These are phyloP conservation scores for Xestia xanthographa DNA, from an alignment of 2,888 invertebrate species.

Conservation along the genomic window DNA sequence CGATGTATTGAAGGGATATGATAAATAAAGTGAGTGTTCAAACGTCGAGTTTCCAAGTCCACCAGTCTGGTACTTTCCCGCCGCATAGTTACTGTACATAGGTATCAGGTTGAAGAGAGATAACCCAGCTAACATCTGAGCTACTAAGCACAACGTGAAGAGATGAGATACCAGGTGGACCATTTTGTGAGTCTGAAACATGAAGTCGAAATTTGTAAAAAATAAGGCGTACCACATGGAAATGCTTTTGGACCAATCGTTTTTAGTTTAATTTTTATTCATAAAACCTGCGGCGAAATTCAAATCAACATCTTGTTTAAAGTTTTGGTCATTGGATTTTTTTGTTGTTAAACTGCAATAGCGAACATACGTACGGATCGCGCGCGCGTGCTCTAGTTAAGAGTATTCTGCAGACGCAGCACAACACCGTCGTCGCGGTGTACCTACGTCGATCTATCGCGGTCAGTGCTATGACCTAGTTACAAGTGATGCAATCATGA, in stretches of 20 bases:
- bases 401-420: too few relatives aligned
- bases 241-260: not conserved
- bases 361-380: too few relatives aligned
- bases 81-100: constrained; percentile 41
- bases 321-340: too few relatives aligned
- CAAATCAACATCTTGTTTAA: too few relatives aligned
- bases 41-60: constrained; percentile 41
- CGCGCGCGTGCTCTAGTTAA: too few relatives aligned
- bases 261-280: not conserved
- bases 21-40: constrained; percentile 51
- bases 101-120: constrained; percentile 40
- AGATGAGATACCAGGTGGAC: constrained; percentile 36
- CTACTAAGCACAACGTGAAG: constrained; percentile 4
- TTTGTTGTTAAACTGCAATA: too few relatives aligned
- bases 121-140: constrained; percentile 11
- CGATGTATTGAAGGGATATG: constrained; percentile 55
- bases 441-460: too few relatives aligned
- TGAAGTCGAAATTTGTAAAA: not conserved
- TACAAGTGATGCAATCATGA: too few relatives aligned
- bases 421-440: too few relatives aligned
- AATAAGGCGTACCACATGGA: not conserved
- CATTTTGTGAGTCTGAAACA: constrained; percentile 43
- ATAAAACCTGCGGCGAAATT: not conserved
- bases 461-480: too few relatives aligned
- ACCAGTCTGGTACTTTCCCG: constrained; percentile 24